Percentiles rank a stretch among this genome's conserved stretches.
Evolutionary conservation across 2,888 invertebrate genomes (phyloP).

Genomic region (Hypsopygia costalis): DNA sequence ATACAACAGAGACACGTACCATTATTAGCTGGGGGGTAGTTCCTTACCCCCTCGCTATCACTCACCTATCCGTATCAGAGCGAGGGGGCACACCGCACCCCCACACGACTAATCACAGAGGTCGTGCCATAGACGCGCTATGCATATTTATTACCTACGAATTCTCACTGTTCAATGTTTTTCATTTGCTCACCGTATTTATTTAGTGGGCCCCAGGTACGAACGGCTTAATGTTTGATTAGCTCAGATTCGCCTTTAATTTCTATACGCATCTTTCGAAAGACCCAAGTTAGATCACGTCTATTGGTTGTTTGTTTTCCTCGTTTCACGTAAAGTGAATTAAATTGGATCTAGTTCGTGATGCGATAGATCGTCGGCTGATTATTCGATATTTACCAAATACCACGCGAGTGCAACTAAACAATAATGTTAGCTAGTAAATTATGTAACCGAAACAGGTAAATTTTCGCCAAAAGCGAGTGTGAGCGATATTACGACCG

Average conservation of each 20-base stretch:
- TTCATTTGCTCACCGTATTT: constrained; percentile 74
- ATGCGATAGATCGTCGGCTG: constrained; percentile 19
- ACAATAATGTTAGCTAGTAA: constrained; percentile 37
- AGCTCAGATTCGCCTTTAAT: constrained; percentile 69
- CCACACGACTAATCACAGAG: constrained; percentile 76
- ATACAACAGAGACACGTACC: constrained; percentile 70
- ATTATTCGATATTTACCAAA: constrained; percentile 17
- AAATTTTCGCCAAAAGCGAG: constrained; percentile 42
- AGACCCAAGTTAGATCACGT: constrained; percentile 53
- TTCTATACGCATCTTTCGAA: constrained; percentile 49
- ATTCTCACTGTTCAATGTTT: constrained; percentile 74
- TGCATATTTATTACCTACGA: constrained; percentile 78
- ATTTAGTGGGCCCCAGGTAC: constrained; percentile 66
- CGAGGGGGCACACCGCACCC: constrained; percentile 39
- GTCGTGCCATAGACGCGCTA: constrained; percentile 76
- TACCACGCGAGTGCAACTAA: constrained; percentile 14
- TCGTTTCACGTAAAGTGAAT: constrained; percentile 39
- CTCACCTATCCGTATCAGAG: constrained; percentile 75
- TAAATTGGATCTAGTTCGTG: constrained; percentile 34
- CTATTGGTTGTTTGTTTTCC: constrained; percentile 35
- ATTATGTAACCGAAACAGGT: constrained; percentile 44
- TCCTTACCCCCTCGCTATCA: constrained; percentile 71
- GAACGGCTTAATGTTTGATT: constrained; percentile 72
- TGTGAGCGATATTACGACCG: constrained; percentile 53
- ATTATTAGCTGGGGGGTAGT: constrained; percentile 75